Conservation (phyloP, 2,888 invertebrate species). For the Eristalinus aeneus region DNA sequence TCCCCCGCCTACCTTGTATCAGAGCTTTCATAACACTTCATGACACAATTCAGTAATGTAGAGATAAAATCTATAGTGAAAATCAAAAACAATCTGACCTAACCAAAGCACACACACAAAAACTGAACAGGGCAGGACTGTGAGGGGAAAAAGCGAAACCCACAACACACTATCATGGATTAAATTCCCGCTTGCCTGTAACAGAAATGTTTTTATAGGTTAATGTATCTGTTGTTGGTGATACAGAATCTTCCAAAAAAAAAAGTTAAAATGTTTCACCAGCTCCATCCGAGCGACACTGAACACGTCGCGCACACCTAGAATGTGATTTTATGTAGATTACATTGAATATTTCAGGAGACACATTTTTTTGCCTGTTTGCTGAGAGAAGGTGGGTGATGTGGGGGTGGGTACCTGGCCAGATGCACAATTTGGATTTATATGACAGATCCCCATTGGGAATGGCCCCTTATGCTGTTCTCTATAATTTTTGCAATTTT, state of each 20-base stretch:
- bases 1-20: neutral
- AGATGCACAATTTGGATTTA: constrained; percentile 55
- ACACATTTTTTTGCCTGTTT: constrained; percentile 22
- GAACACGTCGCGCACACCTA: constrained; percentile 17
- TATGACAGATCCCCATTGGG: constrained; percentile 62
- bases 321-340: constrained; percentile 64
- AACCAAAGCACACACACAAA: neutral
- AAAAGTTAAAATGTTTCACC: neutral
- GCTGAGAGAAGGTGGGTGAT: too few relatives aligned
- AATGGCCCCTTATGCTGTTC: constrained; percentile 32
- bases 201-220: constrained; percentile 34
- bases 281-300: neutral
- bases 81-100: neutral
- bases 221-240: constrained; percentile 28
- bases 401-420: neutral
- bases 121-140: neutral
- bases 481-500: constrained; percentile 34
- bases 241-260: neutral
- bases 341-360: constrained; percentile 64
- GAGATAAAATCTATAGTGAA: neutral
- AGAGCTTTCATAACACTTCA: neutral
- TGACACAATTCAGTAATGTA: neutral
- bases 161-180: neutral
- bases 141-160: neutral
- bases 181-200: neutral